A percentile compares a stretch with the other conserved stretches of the same genome.
These are phyloP conservation scores for Pipistrellus pygmaeus DNA, from an alignment of 2,797 vertebrate species.

Conservation along the genomic window DNA sequence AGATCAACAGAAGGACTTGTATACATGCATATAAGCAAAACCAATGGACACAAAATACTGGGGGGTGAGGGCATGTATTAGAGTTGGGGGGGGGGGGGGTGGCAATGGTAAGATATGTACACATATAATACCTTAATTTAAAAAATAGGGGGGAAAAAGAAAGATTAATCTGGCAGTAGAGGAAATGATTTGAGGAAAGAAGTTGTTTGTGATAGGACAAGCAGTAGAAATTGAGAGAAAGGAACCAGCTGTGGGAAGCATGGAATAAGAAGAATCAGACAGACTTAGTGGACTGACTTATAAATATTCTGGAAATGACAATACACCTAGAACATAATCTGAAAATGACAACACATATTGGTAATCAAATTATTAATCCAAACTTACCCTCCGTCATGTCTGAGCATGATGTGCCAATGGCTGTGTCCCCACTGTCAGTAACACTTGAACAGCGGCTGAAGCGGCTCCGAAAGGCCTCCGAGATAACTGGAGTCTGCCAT, in stretches of 20 bases:
- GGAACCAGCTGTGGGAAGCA: neutral
- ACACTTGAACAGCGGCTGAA: constrained; percentile 90
- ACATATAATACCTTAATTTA: too few relatives aligned
- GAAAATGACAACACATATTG: constrained; percentile 1
- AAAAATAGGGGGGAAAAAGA: neutral
- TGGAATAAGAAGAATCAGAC: neutral
- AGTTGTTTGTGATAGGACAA: constrained; percentile 23
- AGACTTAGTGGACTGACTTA: constrained; percentile 27
- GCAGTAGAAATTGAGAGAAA: constrained; percentile 22
- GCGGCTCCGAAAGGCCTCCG: constrained; percentile 91
- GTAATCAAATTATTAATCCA: constrained; percentile 51
- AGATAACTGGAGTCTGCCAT: constrained; percentile 94
- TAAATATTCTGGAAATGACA: constrained; percentile 47
- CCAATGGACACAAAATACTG: too few relatives aligned
- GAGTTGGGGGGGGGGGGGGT: too few relatives aligned
- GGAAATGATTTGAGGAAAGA: constrained; percentile 23
- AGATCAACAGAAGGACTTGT: too few relatives aligned
- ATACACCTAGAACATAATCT: constrained; percentile 12
- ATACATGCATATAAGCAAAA: too few relatives aligned
- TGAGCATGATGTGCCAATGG: constrained; percentile 91
- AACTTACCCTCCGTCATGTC: constrained; percentile 94
- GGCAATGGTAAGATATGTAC: too few relatives aligned
- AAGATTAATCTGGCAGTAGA: constrained; percentile 45
- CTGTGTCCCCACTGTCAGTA: constrained; percentile 90
- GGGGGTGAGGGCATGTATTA: too few relatives aligned